A percentile compares a stretch with the other conserved stretches of the same genome.
Evolutionary conservation across 2,113 vertebrate species (phyloP).

Genomic region (Genyomyrus donnyi): DNA sequence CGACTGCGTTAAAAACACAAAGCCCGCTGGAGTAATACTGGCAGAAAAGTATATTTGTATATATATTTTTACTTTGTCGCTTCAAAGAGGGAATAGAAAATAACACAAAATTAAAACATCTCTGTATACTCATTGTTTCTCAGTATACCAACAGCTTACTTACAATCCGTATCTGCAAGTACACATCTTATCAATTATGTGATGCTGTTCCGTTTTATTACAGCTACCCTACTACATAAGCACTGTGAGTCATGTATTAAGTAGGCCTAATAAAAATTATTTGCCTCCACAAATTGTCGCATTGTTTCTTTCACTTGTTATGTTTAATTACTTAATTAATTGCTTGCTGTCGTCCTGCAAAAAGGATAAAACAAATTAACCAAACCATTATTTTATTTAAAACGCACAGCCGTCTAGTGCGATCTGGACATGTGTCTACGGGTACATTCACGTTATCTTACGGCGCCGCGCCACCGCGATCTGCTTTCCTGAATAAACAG

Average conservation of each 20-base stretch:
- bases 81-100: not conserved
- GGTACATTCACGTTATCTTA: not conserved
- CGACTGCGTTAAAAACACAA: not conserved
- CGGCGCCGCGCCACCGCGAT: not conserved
- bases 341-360: not conserved
- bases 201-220: not conserved
- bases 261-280: not conserved
- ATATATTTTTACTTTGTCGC: not conserved
- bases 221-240: not conserved
- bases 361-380: not conserved
- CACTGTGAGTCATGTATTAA: not conserved
- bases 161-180: not conserved
- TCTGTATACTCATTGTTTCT: not conserved
- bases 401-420: not conserved
- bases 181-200: not conserved
- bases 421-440: not conserved
- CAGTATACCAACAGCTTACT: not conserved
- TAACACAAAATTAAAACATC: not conserved
- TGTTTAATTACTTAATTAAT: not conserved
- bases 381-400: not conserved
- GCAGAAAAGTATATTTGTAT: not conserved
- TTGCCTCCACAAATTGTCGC: not conserved
- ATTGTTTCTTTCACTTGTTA: not conserved
- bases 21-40: conserved; percentile 14
- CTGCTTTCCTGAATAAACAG: not conserved